phyloP scores from a whole-genome alignment of 2,797 vertebrate species.

The Anguilla anguilla region DNA sequence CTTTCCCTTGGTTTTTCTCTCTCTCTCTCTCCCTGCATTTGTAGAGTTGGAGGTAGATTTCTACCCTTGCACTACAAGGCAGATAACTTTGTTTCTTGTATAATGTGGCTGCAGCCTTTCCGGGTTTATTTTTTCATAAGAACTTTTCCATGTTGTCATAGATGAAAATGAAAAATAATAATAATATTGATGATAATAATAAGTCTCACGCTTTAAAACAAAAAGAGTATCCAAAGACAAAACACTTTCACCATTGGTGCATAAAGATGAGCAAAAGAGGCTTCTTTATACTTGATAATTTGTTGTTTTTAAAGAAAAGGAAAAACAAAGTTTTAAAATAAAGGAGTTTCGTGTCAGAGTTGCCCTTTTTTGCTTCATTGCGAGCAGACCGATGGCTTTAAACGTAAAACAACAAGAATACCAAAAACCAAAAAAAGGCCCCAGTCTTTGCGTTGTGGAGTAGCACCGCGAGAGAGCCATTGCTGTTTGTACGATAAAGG shows the following conservation, averaged over 20 bases:
- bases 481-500: constrained; percentile 83
- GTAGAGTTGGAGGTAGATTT: constrained; percentile 77
- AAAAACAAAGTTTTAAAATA: constrained; percentile 79
- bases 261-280: constrained; percentile 88
- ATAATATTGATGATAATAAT: constrained; percentile 80
- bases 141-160: constrained; percentile 71
- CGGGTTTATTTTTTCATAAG: constrained; percentile 58
- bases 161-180: constrained; percentile 74
- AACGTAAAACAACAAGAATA: constrained; percentile 78
- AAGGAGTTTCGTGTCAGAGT: constrained; percentile 86
- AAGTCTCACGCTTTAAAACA: constrained; percentile 99
- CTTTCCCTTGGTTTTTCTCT: constrained; percentile 53
- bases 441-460: constrained; percentile 56
- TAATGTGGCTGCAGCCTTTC: constrained; percentile 74
- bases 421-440: constrained; percentile 73
- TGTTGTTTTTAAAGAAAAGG: constrained; percentile 92
- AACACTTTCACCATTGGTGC: constrained; percentile 96
- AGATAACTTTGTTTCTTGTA: constrained; percentile 69
- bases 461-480: constrained; percentile 74
- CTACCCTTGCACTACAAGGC: constrained; percentile 64
- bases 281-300: constrained; percentile 99
- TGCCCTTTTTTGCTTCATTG: constrained; percentile 89
- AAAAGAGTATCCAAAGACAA: constrained; percentile 97
- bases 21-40: constrained; percentile 62
- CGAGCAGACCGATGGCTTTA: constrained; percentile 89